Evolutionary conservation across 1,140 invertebrate species (phyloP), one percentile per base, ranked within the genome.

Genomic region (Odontomachus brunneus): DNA sequence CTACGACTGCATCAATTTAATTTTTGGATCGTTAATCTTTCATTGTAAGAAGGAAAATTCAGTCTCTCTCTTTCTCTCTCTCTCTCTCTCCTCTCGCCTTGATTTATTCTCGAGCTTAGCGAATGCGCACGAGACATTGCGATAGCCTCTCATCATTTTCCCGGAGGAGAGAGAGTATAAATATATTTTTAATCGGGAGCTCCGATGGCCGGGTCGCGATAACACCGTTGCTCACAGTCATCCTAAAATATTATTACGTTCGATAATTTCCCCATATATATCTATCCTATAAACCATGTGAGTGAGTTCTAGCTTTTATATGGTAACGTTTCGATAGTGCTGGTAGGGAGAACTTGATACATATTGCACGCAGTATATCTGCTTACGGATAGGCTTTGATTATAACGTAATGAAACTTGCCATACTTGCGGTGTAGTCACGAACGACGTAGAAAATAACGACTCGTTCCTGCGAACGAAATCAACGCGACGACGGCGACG

Each of bases 181-280:
- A 66, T 71, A 65, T 63, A 26, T 75, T 78, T 67, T 14, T 65
- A 78, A n/a, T 67, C 7, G 12, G 55, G 38, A 2, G n/a, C n/a
- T n/a, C 3, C 24, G 24, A 53, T 72, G 12, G 73, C 44, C 51
- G 49, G 26, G 26, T 53, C 80, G 33, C 14, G 51, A 33, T 74
- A 65, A 66, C 85, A 84, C 74, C 29, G 63, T 87, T 81, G 74
- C 57, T 87, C 86, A 87, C 85, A 22, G 72, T 71, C 86, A 87
- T 71, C 85, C 38, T 75, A 48, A 83, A 26, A 51, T 15, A 19
- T 75, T 55, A 19, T 75, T 74, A 69, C 14, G 33, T 66, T 60
- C 15, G 53, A 63, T 71, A 15, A 48, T 84, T 57, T 53, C 71
- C 22, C 51, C 51, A 15, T 19, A 62, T 44, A 53, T 33, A 51